Percentiles rank a stretch among this genome's conserved stretches.
phyloP scores from a whole-genome alignment of 2,113 vertebrate genomes.

The Rhodinocichla rosea region DNA sequence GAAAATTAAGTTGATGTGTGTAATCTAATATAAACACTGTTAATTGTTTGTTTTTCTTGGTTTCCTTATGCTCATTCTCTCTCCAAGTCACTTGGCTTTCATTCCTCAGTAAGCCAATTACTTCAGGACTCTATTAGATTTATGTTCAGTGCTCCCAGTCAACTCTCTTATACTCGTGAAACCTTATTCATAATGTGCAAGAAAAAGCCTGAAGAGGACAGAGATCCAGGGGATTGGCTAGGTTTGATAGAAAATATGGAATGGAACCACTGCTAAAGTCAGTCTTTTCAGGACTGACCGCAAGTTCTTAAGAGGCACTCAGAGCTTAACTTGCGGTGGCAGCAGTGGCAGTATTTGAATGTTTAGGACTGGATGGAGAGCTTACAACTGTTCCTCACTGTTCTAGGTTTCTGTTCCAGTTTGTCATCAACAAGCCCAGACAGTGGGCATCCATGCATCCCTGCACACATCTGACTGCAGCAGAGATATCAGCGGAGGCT shows the following conservation, averaged over 20 bases:
- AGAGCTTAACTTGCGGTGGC: not conserved
- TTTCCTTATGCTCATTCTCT: not conserved
- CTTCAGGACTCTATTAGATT: not conserved
- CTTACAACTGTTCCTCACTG: not conserved
- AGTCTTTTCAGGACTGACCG: not conserved
- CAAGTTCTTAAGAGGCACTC: not conserved
- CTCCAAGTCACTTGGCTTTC: not conserved
- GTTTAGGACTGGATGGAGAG: not conserved
- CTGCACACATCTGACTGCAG: not conserved
- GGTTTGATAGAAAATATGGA: not conserved
- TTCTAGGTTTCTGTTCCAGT: not conserved
- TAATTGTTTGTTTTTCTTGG: slow-evolving; percentile 24
- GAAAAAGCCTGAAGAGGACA: not conserved
- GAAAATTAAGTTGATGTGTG: not conserved
- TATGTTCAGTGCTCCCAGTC: not conserved
- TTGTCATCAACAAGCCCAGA: not conserved
- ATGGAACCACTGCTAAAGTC: not conserved
- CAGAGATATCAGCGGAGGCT: not conserved
- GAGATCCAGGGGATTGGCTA: not conserved
- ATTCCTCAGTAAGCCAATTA: not conserved
- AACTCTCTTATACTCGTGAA: not conserved
- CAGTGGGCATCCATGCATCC: not conserved
- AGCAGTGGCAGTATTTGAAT: not conserved
- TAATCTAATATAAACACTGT: not conserved
- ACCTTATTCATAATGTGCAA: not conserved